Evolutionary conservation across 2,113 vertebrate genomes (phyloP).

Genomic region (Pangasianodon hypophthalmus): DNA sequence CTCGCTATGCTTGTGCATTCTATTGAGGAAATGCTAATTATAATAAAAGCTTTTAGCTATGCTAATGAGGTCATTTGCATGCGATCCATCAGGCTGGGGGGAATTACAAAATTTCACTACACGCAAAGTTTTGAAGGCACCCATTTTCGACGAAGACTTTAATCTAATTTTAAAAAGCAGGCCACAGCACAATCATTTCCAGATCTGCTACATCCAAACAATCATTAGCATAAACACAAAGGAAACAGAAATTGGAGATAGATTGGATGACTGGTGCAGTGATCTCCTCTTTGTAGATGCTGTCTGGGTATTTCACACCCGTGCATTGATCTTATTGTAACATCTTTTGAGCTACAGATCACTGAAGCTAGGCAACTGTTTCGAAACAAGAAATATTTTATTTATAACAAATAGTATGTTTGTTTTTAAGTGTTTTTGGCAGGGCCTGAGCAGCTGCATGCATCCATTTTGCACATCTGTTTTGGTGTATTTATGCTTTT

Average conservation of each 20-base stretch:
- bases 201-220: conserved; percentile 72
- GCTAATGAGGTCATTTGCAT: conserved; percentile 77
- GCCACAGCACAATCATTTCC: conserved; percentile 69
- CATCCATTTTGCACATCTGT: conserved; percentile 25
- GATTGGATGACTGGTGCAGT: conserved; percentile 56
- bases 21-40: conserved; percentile 68
- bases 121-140: conserved; percentile 64
- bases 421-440: background rate
- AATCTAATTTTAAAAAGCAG: conserved; percentile 73
- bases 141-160: conserved; percentile 67
- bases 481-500: conserved; percentile 42
- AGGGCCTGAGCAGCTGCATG: background rate
- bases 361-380: background rate
- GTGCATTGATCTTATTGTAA: conserved; percentile 23
- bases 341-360: conserved; percentile 17
- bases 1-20: conserved; percentile 32
- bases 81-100: conserved; percentile 65
- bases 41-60: conserved; percentile 73
- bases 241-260: conserved; percentile 66
- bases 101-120: conserved; percentile 67
- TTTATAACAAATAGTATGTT: background rate
- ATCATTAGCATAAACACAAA: conserved; percentile 76
- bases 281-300: conserved; percentile 33
- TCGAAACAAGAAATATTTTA: conserved; percentile 5
- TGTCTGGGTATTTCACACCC: conserved; percentile 20